These are phyloP conservation scores for Regulus satrapa DNA, from an alignment of 2,113 vertebrate genomes.

Conservation along the genomic window DNA sequence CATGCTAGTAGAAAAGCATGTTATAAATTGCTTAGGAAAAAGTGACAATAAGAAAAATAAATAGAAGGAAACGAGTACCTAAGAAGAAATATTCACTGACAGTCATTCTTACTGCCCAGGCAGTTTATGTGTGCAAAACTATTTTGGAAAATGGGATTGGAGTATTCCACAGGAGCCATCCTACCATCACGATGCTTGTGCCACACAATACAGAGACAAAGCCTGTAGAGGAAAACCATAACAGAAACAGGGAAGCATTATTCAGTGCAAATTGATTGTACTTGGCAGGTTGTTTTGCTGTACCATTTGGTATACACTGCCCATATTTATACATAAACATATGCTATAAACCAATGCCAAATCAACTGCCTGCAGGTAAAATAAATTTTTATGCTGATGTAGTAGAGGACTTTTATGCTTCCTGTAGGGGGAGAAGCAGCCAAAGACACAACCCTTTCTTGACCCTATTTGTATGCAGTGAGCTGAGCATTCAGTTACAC, in stretches of 20 bases:
- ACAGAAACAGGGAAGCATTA: background rate
- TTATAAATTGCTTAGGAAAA: background rate
- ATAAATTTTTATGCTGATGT: background rate
- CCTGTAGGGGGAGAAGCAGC: background rate
- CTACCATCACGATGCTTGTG: background rate
- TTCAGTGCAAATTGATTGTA: background rate
- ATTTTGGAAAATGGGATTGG: background rate
- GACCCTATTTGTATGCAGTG: background rate
- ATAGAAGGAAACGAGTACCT: background rate
- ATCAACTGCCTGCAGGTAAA: background rate
- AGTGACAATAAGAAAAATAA: background rate
- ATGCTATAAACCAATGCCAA: background rate
- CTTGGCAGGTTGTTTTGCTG: background rate
- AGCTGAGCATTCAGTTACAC: background rate
- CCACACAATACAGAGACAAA: accelerated
- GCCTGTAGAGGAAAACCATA: background rate
- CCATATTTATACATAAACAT: background rate
- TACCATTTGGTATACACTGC: background rate
- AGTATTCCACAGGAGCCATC: background rate
- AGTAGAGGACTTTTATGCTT: background rate
- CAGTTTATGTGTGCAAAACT: background rate
- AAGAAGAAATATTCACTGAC: background rate
- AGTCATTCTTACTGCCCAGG: background rate
- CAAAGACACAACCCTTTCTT: background rate
- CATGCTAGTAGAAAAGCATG: background rate